Conservation (phyloP, 2,797 vertebrate genomes). For the Pangasius sanitwongsei region DNA sequence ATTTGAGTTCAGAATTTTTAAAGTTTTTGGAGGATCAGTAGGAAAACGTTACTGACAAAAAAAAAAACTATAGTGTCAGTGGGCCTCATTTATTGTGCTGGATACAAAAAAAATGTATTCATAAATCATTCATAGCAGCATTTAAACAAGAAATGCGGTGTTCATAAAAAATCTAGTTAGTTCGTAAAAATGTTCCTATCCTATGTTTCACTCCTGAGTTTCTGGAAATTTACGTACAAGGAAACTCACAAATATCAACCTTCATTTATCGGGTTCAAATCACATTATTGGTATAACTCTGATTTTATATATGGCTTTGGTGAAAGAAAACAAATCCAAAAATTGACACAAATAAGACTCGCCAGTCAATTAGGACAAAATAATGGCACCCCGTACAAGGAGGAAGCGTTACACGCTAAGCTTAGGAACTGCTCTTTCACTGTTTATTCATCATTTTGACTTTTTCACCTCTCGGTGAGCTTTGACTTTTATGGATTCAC, state of each 20-base stretch:
- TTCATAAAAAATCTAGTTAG: not conserved
- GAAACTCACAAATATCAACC: no score
- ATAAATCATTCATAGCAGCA: not conserved
- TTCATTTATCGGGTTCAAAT: not conserved
- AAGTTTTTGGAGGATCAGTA: not conserved
- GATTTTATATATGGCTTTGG: not conserved
- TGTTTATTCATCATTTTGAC: not conserved
- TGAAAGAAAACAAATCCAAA: not conserved
- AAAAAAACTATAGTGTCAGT: not conserved
- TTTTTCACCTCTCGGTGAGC: not conserved
- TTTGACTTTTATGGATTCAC: not conserved
- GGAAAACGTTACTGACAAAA: not conserved
- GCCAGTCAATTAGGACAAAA: not conserved
- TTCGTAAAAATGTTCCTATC: not conserved
- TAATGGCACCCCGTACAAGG: not conserved
- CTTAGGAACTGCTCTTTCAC: not conserved
- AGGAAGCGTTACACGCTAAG: not conserved
- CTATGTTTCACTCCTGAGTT: not conserved
- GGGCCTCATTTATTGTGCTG: not conserved
- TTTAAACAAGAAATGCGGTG: not conserved
- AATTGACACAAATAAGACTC: not conserved
- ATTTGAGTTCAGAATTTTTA: not conserved
- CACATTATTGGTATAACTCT: no score
- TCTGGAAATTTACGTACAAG: not conserved
- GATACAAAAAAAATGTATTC: not conserved